A percentile compares a stretch with the other conserved stretches of the same genome.
Evolutionary conservation across 2,888 invertebrate species (phyloP).

Genomic region (Diplazon laetatorius): DNA sequence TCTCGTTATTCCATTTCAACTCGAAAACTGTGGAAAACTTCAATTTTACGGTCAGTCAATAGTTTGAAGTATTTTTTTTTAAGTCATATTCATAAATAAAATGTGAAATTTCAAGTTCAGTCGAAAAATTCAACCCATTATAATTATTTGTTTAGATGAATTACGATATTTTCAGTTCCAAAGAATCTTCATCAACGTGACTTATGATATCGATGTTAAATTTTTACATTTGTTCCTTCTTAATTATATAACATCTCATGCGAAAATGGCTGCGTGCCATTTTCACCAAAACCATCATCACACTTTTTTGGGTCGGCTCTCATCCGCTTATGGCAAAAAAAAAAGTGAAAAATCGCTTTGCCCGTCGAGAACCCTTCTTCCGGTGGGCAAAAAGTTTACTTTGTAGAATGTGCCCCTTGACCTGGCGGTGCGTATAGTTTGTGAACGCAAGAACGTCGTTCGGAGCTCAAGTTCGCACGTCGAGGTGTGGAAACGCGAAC

Average conservation of each 20-base stretch:
- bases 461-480: slow-evolving; percentile 46
- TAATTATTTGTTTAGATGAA: not conserved
- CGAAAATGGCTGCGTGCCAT: slow-evolving; percentile 10
- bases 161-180: not conserved
- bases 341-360: slow-evolving; percentile 53
- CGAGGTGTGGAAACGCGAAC: slow-evolving; percentile 49
- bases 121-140: not conserved
- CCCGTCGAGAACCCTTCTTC: slow-evolving; percentile 37
- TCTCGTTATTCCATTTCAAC: too few species aligned
- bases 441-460: slow-evolving; percentile 42
- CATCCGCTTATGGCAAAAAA: slow-evolving; percentile 52
- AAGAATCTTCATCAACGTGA: too few species aligned
- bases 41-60: too few species aligned
- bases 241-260: slow-evolving; percentile 27
- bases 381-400: slow-evolving; percentile 7
- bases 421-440: slow-evolving; percentile 53
- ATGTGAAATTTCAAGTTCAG: too few species aligned
- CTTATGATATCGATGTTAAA: not conserved
- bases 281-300: slow-evolving; percentile 27
- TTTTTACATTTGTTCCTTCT: not conserved
- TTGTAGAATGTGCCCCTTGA: slow-evolving; percentile 52
- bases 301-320: not conserved
- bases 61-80: too few species aligned
- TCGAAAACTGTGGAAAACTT: too few species aligned
- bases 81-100: not conserved